Percentiles rank a stretch among this genome's conserved stretches.
Evolutionary conservation across 2,888 invertebrate species (phyloP).

Genomic region (Apamea crenata): DNA sequence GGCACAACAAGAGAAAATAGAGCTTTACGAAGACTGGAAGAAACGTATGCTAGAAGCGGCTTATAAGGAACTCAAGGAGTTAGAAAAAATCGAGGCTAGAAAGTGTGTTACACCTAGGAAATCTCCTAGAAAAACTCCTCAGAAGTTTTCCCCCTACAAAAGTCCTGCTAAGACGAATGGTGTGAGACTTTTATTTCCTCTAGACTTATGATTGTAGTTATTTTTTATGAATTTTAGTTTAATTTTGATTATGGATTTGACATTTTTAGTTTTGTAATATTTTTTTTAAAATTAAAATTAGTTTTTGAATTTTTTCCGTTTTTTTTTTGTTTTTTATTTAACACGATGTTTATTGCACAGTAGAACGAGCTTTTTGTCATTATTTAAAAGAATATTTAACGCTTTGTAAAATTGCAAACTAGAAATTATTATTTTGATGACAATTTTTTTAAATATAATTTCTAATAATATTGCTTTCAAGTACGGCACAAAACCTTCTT

Average conservation of each 20-base stretch:
- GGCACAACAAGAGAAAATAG: conserved; percentile 77
- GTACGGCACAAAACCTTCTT: background rate
- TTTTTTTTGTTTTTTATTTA: background rate
- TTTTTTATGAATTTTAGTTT: conserved; percentile 12
- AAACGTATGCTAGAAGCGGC: conserved; percentile 89
- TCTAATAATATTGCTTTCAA: background rate
- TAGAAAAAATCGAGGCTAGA: conserved; percentile 66
- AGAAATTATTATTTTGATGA: background rate
- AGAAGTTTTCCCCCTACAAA: conserved; percentile 82
- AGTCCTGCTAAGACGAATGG: conserved; percentile 74
- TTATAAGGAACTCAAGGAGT: conserved; percentile 77
- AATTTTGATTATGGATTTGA: conserved; percentile 39
- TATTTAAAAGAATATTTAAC: background rate
- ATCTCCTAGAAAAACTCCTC: conserved; percentile 81
- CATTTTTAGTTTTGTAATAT: conserved; percentile 28
- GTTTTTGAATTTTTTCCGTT: background rate
- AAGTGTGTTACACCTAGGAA: conserved; percentile 72
- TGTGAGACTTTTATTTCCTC: conserved; percentile 82
- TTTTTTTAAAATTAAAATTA: conserved; percentile 22
- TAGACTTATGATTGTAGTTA: conserved; percentile 66
- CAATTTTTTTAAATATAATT: too few species aligned
- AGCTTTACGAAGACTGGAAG: conserved; percentile 92
- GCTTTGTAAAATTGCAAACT: background rate
- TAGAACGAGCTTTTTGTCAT: background rate
- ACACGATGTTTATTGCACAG: background rate